These are phyloP conservation scores for Drosophila tsacasi DNA, from an alignment of 1,140 invertebrate genomes.

Conservation along the genomic window DNA sequence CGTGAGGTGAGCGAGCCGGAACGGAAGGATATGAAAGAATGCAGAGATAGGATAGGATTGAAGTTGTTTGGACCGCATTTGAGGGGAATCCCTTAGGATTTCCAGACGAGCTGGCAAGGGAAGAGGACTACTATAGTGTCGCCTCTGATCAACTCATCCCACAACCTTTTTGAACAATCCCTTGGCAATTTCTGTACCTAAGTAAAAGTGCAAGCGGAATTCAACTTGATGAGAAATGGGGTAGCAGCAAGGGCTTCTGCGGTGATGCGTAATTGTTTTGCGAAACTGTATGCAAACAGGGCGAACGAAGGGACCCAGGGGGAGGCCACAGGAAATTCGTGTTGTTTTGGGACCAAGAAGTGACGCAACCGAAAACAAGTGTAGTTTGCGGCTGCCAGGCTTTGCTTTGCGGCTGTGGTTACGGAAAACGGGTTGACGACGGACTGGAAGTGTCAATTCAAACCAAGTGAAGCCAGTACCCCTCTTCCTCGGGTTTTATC, in stretches of 20 bases:
- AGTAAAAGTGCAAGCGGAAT: background rate
- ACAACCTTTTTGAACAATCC: background rate
- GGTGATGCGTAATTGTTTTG: constrained; percentile 57
- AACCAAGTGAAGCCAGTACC: background rate
- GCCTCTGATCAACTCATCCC: background rate
- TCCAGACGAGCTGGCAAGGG: too few relatives aligned
- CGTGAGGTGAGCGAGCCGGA: constrained; percentile 10
- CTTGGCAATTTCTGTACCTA: background rate
- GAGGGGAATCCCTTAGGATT: background rate
- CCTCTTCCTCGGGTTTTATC: background rate
- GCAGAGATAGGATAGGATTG: background rate
- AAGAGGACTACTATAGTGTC: too few relatives aligned
- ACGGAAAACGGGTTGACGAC: constrained; percentile 9
- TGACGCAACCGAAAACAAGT: constrained; percentile 47
- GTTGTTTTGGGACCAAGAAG: constrained; percentile 21
- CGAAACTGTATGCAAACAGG: constrained; percentile 50
- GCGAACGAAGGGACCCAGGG: background rate
- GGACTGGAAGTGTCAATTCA: constrained; percentile 3
- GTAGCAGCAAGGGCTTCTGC: constrained; percentile 20
- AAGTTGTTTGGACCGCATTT: background rate
- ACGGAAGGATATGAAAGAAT: constrained; percentile 1
- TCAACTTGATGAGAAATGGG: background rate
- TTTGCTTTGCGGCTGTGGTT: constrained; percentile 40
- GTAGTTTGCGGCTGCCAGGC: constrained; percentile 52
- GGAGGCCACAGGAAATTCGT: background rate